Evolutionary conservation across 1,140 invertebrate genomes (phyloP), one percentile per base, ranked within the genome.

Genomic region (Apis cerana): DNA sequence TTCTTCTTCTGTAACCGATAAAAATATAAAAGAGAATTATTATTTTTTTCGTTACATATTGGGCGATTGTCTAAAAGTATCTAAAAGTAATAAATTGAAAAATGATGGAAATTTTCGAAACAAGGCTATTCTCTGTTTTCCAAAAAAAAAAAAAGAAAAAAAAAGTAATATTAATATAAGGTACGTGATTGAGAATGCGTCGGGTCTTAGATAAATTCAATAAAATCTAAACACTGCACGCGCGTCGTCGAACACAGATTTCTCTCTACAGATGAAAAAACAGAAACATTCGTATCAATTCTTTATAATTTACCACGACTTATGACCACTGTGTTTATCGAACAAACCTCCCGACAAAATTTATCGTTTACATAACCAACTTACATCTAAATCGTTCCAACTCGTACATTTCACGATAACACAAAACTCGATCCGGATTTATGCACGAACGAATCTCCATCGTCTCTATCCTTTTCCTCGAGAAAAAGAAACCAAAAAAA

Each of bases 241-340:
- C 15, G 62, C 23, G n/a, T 64, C 15, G 23, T 15, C 33, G 33
- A 7, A n/a, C 15, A 43, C 33, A 27, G 1, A 27, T 54, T 54
- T 54, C 50, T 17, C 27, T 19, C 50, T 15, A 43, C 5, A 43
- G 33, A 43, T 43, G 33, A 43, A 43, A n/a, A 43, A 43, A 43
- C 33, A 70, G n/a, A 52, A 52, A 23, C 48, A 15, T 69, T 54
- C 33, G 33, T 43, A 54, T 54, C n/a, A 54, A 52, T 70, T 43
- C 15, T 70, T 70, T 70, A 27, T 70, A 54, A 70, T 70, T 54
- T 27, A 52, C 68, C 0, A 19, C n/a, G 48, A 21, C 48, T 70
- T 23, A 69, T 9, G 67, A 69, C 67, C 67, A 69, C 48, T 50
- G 15, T 21, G 19, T 69, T 69, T 69, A 50, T 69, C 67, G 43